These are phyloP conservation scores for Helicolenus hilgendorfi DNA, from an alignment of 2,797 vertebrate species.

Conservation along the genomic window DNA sequence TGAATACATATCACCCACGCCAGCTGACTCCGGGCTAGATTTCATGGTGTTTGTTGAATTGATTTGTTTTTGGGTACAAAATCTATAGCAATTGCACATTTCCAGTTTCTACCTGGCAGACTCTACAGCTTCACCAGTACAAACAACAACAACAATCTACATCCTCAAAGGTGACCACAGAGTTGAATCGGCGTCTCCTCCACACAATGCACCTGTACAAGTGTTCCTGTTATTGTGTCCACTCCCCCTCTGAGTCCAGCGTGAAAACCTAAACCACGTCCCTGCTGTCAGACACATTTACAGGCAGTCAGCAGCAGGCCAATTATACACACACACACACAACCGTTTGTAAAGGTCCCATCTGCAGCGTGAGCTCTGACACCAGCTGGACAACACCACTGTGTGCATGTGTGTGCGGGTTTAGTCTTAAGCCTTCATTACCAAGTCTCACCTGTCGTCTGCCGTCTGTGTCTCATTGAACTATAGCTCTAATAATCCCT, in stretches of 20 bases:
- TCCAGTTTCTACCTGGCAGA: not conserved
- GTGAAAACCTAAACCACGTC: not conserved
- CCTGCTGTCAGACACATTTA: slow-evolving; percentile 12
- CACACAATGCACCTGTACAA: not conserved
- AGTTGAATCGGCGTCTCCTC: not conserved
- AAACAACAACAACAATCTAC: not conserved
- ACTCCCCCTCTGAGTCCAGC: not conserved
- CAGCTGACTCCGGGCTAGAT: not conserved
- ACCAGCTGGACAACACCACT: slow-evolving; percentile 42
- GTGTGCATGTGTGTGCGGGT: not conserved
- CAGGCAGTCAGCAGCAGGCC: not conserved
- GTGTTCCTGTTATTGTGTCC: not conserved
- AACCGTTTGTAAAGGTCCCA: not conserved
- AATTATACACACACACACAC: not conserved
- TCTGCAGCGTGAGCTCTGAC: slow-evolving; percentile 20
- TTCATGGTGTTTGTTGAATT: not conserved
- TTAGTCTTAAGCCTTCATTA: slow-evolving; percentile 63
- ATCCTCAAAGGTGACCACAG: not conserved
- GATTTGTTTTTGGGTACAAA: not conserved
- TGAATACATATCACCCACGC: no score
- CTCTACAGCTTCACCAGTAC: not conserved
- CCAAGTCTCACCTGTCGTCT: slow-evolving; percentile 64
- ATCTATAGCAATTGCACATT: not conserved
- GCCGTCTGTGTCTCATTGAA: slow-evolving; percentile 46
- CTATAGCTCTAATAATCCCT: slow-evolving; percentile 60